A percentile compares a stretch with the other conserved stretches of the same genome.
phyloP scores from a whole-genome alignment of 2,113 vertebrate species.

The Calypte anna region DNA sequence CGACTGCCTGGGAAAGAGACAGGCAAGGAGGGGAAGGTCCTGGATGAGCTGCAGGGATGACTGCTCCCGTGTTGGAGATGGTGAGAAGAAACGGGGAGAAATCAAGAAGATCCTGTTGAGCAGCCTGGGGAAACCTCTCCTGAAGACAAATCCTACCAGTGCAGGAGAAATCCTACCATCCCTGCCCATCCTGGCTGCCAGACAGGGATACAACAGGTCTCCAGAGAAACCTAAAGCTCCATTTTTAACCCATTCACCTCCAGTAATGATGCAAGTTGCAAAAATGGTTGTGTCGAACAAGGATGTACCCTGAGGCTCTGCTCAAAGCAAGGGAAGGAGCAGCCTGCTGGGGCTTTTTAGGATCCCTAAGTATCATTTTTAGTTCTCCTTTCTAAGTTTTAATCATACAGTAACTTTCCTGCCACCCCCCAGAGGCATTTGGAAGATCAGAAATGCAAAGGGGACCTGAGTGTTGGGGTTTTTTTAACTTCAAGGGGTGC shows the following conservation, averaged over 20 bases:
- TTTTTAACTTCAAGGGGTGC: no score
- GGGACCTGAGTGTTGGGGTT: background rate
- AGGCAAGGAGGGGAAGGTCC: background rate
- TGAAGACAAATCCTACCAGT: background rate
- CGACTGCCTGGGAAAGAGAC: background rate
- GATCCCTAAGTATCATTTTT: background rate
- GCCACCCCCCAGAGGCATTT: background rate
- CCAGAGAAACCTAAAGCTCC: background rate
- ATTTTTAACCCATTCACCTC: background rate
- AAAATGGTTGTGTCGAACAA: background rate
- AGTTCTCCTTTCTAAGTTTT: background rate
- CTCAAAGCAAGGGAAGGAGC: background rate
- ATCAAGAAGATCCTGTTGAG: background rate
- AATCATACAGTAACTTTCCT: background rate
- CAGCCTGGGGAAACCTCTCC: background rate
- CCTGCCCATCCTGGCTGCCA: background rate
- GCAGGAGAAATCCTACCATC: background rate
- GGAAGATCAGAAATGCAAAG: background rate
- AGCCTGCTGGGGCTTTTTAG: no score
- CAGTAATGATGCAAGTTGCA: rapidly evolving
- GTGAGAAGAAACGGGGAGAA: background rate
- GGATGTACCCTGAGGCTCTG: rapidly evolving
- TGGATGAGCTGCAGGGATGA: rapidly evolving
- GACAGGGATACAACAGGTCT: background rate
- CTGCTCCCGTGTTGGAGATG: background rate